These are phyloP conservation scores for Homarus americanus DNA, from an alignment of 1,140 invertebrate species.

Conservation along the genomic window DNA sequence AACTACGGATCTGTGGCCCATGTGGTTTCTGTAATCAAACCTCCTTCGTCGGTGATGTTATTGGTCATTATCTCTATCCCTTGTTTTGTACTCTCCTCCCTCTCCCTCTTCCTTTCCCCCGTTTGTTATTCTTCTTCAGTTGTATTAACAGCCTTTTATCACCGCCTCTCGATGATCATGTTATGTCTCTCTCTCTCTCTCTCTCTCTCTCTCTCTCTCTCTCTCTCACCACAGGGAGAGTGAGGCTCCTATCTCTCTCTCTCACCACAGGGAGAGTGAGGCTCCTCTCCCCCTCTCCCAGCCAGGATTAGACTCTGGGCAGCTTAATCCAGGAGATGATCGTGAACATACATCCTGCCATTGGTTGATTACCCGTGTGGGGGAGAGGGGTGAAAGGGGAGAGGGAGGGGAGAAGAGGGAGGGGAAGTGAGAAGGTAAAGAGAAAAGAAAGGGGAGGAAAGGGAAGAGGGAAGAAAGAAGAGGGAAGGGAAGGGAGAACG, in stretches of 20 bases:
- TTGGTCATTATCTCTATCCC: no score
- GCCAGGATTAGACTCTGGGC: not conserved
- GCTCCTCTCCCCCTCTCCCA: no score
- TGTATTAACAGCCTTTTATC: no score
- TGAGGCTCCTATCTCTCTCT: no score
- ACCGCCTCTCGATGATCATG: not conserved
- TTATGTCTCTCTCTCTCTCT: slow-evolving; percentile 2
- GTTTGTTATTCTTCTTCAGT: no score
- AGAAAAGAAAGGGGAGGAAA: not conserved
- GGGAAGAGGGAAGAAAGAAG: not conserved
- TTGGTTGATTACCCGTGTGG: slow-evolving; percentile 18
- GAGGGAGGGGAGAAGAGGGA: slow-evolving; percentile 11
- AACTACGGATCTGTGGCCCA: no score
- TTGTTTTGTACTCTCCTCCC: no score
- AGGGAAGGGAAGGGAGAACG: not conserved
- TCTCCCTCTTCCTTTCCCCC: no score
- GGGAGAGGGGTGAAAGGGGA: not conserved
- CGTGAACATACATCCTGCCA: slow-evolving; percentile 45
- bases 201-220: not conserved
- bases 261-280: no score
- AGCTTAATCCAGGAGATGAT: slow-evolving; percentile 35
- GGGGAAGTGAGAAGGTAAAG: not conserved
- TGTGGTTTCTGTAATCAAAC: no score
- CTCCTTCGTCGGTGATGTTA: no score
- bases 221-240: no score